Conservation (phyloP, 1,140 invertebrate genomes). For the Gonatopus flavifemur region DNA sequence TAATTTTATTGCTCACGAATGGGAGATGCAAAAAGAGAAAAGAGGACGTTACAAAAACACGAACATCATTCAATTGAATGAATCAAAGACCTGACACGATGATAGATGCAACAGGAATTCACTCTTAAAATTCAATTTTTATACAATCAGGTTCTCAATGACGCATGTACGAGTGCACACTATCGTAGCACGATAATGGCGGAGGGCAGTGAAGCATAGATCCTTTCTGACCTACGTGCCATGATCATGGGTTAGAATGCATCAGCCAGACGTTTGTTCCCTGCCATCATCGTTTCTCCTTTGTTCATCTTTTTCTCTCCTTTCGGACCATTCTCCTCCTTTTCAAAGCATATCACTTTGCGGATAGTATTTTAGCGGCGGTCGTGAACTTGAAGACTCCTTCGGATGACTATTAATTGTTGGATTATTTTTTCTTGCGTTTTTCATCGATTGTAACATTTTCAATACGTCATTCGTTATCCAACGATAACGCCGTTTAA, state of each 20-base stretch:
- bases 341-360: slow-evolving; percentile 25
- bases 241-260: slow-evolving; percentile 38
- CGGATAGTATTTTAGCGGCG: slow-evolving; percentile 31
- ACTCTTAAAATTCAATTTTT: slow-evolving; percentile 22
- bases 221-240: slow-evolving; percentile 35
- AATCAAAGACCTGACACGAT: too few relatives aligned
- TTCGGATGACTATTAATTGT: too few relatives aligned
- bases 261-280: slow-evolving; percentile 22
- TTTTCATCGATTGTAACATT: too few relatives aligned
- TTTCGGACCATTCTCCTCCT: slow-evolving; percentile 5
- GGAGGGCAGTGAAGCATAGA: slow-evolving; percentile 37
- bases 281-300: background rate
- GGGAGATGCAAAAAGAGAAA: too few relatives aligned
- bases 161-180: slow-evolving; percentile 27
- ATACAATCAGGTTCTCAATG: slow-evolving; percentile 14
- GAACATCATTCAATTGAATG: too few relatives aligned
- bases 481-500: too few relatives aligned
- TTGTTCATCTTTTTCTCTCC: slow-evolving; percentile 3
- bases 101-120: too few relatives aligned
- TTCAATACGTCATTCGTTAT: too few relatives aligned
- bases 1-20: too few relatives aligned
- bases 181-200: slow-evolving; percentile 31
- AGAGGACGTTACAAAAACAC: too few relatives aligned
- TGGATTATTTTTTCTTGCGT: too few relatives aligned
- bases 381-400: slow-evolving; percentile 32